phyloP scores from a whole-genome alignment of 2,888 invertebrate species.

The Acrocera orbiculus region DNA sequence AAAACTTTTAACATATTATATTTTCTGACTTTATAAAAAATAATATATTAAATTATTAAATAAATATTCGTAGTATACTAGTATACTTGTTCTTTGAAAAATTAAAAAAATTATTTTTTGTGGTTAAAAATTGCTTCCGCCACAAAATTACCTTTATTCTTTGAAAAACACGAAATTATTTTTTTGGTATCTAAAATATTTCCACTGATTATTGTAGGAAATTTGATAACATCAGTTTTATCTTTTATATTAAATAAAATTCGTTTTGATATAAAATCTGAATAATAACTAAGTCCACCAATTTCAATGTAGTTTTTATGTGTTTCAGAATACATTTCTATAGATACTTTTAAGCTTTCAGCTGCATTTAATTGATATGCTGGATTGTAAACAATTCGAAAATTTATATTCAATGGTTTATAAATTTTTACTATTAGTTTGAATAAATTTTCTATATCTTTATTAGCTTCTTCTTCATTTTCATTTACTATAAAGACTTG shows the following conservation, averaged over 20 bases:
- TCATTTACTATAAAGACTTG: conserved; percentile 45
- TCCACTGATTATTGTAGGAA: conserved; percentile 52
- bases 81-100: too few species aligned
- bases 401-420: conserved; percentile 46
- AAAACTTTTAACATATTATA: too few species aligned
- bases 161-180: conserved; percentile 54
- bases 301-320: conserved; percentile 48
- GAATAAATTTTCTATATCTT: conserved; percentile 38
- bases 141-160: conserved; percentile 33
- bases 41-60: too few species aligned
- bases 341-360: conserved; percentile 48
- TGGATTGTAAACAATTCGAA: conserved; percentile 42
- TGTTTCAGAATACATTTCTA: conserved; percentile 58
- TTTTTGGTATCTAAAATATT: conserved; percentile 55
- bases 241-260: conserved; percentile 50
- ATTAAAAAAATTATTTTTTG: neutral
- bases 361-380: conserved; percentile 41
- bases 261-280: conserved; percentile 60
- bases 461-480: conserved; percentile 32
- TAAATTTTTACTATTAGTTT: conserved; percentile 40
- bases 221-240: conserved; percentile 36
- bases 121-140: conserved; percentile 16
- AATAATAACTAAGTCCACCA: conserved; percentile 52
- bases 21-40: too few species aligned
- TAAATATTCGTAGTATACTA: too few species aligned